phyloP scores from a whole-genome alignment of 1,140 invertebrate genomes.

The Ditylenchus dipsaci region DNA sequence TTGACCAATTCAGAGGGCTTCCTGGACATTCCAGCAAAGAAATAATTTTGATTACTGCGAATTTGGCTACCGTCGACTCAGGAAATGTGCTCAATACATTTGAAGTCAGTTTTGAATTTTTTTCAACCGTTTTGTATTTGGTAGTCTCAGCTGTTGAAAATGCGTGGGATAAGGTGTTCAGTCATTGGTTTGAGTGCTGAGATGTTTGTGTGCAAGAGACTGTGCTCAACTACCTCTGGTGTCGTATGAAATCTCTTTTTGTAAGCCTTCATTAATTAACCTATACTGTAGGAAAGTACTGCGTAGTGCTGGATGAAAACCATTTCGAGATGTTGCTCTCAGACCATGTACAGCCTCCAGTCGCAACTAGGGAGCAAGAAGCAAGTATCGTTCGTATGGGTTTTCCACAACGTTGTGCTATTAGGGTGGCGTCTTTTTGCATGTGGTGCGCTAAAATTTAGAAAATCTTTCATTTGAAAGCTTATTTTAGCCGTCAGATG shows the following conservation, averaged over 20 bases:
- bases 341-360: conserved; percentile 29
- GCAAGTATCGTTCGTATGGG: conserved; percentile 29
- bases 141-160: conserved; percentile 27
- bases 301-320: conserved; percentile 28
- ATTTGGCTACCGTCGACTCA: conserved; percentile 23
- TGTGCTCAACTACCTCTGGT: conserved; percentile 26
- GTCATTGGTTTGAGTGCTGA: conserved; percentile 26
- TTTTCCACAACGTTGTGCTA: conserved; percentile 9
- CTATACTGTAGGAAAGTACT: conserved; percentile 25
- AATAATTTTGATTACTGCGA: conserved; percentile 25
- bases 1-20: conserved; percentile 12
- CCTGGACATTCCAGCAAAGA: conserved; percentile 32
- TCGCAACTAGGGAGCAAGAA: conserved; percentile 12
- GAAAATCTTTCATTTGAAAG: too few relatives aligned
- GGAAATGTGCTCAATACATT: conserved; percentile 5
- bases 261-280: background rate
- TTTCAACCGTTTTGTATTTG: background rate
- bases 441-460: too few relatives aligned
- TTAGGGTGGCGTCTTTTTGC: conserved; percentile 23
- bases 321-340: conserved; percentile 26
- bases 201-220: conserved; percentile 28
- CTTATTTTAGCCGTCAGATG: conserved; percentile 23
- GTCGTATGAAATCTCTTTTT: background rate
- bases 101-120: conserved; percentile 13
- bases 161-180: conserved; percentile 26